Base-by-base conservation (phyloP, 2,113 vertebrate genomes). In the Corythoichthys intestinalis region DNA sequence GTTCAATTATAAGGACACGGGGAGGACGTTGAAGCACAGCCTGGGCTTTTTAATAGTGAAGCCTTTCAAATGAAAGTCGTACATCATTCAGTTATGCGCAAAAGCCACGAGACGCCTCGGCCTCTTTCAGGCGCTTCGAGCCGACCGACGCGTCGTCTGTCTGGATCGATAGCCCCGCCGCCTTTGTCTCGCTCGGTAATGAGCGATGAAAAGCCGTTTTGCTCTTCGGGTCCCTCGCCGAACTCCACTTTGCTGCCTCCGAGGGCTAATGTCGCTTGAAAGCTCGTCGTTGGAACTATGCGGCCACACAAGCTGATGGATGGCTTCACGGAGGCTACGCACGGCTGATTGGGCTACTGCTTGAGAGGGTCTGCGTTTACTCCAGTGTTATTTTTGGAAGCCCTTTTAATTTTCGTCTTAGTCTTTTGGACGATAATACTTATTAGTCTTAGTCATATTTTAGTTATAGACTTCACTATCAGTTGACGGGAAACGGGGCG, bases 1-100 rank as follows among this genome's bases (percentile, higher is more conserved):
- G 87, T 87, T 89, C 86, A 88, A 86, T 91, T 91, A 88, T 78
- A 69, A 72, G 66, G 80, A 85, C 78, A 82, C 76, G 73, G 79
- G 71, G 69, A 76, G 65, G 78, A 71, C 58, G 69, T 79, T 70
- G 78, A 83, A 82, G 74, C 65, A 6, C 14, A 2, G 35, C 67
- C 73, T 37, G 73, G 53, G 72, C 67, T 81, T 65, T 72, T 76
- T 46, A 80, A 84, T 86, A 75, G 59, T 80, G 66, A 85, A 71
- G 59, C 60, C 70, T 72, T 72, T 83, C 65, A 83, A 87, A 92
- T 90, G 88, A 88, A 89, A 88, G 80, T 67, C 71, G 83, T 90
- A 76, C 74, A 85, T 91, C 87, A 87, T 79, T 71, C 20, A n/a
- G 70, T 82, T 75, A 74, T 71, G 67, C 75, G 65, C 70, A 58